Percentiles rank a stretch among this genome's conserved stretches.
phyloP scores from a whole-genome alignment of 2,888 invertebrate species.

The Zhuqinia jingwanae region DNA sequence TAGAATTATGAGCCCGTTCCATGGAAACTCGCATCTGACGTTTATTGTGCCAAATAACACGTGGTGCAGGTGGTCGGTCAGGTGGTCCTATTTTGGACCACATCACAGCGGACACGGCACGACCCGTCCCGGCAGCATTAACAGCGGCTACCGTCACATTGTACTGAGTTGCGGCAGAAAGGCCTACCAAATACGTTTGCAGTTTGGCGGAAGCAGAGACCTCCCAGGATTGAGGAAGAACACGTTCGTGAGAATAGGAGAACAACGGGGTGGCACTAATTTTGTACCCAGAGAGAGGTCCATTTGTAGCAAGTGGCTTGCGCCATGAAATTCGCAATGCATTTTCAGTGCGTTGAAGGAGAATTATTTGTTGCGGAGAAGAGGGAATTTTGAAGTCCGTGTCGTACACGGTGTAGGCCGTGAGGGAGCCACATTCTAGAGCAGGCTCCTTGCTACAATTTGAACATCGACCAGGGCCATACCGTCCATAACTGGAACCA shows the following conservation, averaged over 20 bases:
- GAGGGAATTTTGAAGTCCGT: slow-evolving; percentile 86
- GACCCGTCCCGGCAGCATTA: slow-evolving; percentile 84
- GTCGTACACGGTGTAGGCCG: slow-evolving; percentile 86
- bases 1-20: slow-evolving; percentile 85
- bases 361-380: slow-evolving; percentile 85
- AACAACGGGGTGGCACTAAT: slow-evolving; percentile 81
- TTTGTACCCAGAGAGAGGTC: slow-evolving; percentile 82
- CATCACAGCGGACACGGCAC: slow-evolving; percentile 83
- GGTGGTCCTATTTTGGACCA: slow-evolving; percentile 89
- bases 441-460: slow-evolving; percentile 84
- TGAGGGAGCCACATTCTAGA: slow-evolving; percentile 86
- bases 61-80: slow-evolving; percentile 85
- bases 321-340: slow-evolving; percentile 83
- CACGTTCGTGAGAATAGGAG: slow-evolving; percentile 79
- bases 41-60: slow-evolving; percentile 84
- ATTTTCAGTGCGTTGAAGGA: slow-evolving; percentile 85
- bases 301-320: slow-evolving; percentile 82
- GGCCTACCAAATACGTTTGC: slow-evolving; percentile 80
- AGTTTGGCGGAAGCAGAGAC: slow-evolving; percentile 66
- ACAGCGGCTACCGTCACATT: slow-evolving; percentile 87
- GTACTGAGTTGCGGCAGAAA: slow-evolving; percentile 89
- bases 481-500: slow-evolving; percentile 81
- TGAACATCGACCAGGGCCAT: slow-evolving; percentile 82
- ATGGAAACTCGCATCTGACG: slow-evolving; percentile 86
- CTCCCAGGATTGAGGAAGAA: slow-evolving; percentile 74